These are phyloP conservation scores for Pectinophora gossypiella DNA, from an alignment of 1,140 invertebrate genomes.

Conservation along the genomic window DNA sequence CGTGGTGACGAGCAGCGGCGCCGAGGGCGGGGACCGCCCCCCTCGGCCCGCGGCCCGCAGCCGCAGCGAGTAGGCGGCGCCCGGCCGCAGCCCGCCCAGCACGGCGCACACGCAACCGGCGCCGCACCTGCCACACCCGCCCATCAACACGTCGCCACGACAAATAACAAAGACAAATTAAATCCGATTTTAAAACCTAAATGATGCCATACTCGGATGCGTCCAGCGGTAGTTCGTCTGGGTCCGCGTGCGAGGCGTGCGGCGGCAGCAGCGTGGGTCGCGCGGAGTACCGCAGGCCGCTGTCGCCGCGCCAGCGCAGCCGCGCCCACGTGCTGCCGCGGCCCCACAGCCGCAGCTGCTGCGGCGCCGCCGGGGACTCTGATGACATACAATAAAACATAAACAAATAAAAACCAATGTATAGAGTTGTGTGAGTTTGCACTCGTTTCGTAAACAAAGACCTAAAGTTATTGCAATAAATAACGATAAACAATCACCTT, in stretches of 20 bases:
- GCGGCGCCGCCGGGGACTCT: conserved; percentile 48
- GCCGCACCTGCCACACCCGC: not conserved
- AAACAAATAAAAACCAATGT: not conserved
- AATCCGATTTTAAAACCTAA: no score
- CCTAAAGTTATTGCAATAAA: no score
- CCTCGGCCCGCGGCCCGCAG: conserved; percentile 84
- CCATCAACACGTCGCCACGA: no score
- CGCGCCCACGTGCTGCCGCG: conserved; percentile 38
- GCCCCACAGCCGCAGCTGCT: conserved; percentile 27
- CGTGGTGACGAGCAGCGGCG: conserved; percentile 80
- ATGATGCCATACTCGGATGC: no score
- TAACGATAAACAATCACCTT: no score
- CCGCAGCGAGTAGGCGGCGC: conserved; percentile 77
- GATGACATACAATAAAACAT: no score
- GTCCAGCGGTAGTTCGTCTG: no score
- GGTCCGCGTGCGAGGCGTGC: no score
- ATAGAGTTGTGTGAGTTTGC: no score
- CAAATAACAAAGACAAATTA: no score
- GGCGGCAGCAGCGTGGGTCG: not conserved
- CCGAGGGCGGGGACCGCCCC: conserved; percentile 81
- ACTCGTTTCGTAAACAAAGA: no score
- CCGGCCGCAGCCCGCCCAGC: conserved; percentile 26
- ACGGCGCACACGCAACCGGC: not conserved
- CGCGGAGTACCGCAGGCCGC: not conserved
- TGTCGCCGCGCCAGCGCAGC: conserved; percentile 29